phyloP scores from a whole-genome alignment of 2,888 invertebrate species.

The Diplolepis rosae region DNA sequence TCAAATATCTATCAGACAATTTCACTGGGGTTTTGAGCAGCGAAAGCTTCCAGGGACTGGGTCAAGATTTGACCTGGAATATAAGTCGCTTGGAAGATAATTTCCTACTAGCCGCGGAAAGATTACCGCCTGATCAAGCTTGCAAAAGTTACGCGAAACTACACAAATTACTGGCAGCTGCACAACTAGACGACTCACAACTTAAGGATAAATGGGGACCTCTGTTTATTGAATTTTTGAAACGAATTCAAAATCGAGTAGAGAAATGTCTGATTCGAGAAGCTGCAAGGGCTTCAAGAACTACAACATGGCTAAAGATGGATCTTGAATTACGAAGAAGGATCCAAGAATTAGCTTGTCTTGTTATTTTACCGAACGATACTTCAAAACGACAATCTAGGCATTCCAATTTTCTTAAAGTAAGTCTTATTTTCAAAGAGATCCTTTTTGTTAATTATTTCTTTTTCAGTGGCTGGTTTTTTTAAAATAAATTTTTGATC shows the following conservation, averaged over 20 bases:
- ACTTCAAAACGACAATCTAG: slow-evolving; percentile 67
- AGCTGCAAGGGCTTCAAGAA: slow-evolving; percentile 79
- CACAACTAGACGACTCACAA: slow-evolving; percentile 66
- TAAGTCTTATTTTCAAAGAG: slow-evolving; percentile 21
- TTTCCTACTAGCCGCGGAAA: slow-evolving; percentile 85
- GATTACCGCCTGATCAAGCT: slow-evolving; percentile 87
- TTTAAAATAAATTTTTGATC: background rate
- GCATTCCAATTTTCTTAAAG: slow-evolving; percentile 69
- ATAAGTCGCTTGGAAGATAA: slow-evolving; percentile 86
- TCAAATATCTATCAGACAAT: slow-evolving; percentile 86
- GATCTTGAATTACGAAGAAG: slow-evolving; percentile 78
- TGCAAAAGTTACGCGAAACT: slow-evolving; percentile 83
- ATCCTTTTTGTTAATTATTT: background rate
- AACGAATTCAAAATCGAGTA: slow-evolving; percentile 79
- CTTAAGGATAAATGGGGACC: slow-evolving; percentile 75
- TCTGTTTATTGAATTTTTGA: slow-evolving; percentile 77
- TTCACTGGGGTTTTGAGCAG: slow-evolving; percentile 84
- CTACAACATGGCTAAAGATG: slow-evolving; percentile 80
- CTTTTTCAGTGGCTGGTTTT: no score
- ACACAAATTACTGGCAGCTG: slow-evolving; percentile 65
- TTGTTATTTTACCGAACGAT: slow-evolving; percentile 74
- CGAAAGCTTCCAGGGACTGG: slow-evolving; percentile 80
- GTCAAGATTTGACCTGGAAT: slow-evolving; percentile 83
- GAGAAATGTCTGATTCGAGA: slow-evolving; percentile 84
- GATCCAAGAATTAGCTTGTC: slow-evolving; percentile 79